Evolutionary conservation across 2,888 invertebrate species (phyloP).

Genomic region (Chromoteleia sp.): DNA sequence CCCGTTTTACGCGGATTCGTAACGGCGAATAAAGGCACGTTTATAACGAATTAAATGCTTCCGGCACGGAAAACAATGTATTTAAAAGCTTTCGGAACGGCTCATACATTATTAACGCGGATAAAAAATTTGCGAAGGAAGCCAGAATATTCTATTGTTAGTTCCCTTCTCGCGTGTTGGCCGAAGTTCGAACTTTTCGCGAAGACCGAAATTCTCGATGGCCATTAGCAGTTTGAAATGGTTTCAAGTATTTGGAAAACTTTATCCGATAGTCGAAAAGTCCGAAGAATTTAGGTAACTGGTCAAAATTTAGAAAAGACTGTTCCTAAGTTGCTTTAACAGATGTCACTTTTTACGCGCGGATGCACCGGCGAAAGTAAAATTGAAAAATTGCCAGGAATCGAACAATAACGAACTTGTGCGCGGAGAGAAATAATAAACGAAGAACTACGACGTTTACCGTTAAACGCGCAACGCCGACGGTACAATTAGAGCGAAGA

Average conservation of each 20-base stretch:
- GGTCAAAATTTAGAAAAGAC: constrained; percentile 15
- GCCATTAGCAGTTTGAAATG: constrained; percentile 29
- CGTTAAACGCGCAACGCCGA: no score
- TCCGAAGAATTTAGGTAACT: constrained; percentile 20
- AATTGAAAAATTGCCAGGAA: constrained; percentile 5
- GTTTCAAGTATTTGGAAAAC: constrained; percentile 32
- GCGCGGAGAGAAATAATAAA: no score
- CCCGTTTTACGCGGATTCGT: constrained; percentile 13
- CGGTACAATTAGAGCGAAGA: no score
- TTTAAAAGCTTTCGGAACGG: constrained; percentile 33
- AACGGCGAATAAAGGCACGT: constrained; percentile 43
- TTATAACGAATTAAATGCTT: constrained; percentile 53
- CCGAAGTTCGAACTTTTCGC: constrained; percentile 3
- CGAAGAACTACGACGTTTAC: no score
- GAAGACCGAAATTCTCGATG: constrained; percentile 30
- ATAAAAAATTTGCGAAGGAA: constrained; percentile 24
- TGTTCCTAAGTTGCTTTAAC: constrained; percentile 9
- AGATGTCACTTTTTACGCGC: constrained; percentile 15
- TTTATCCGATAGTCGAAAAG: constrained; percentile 22
- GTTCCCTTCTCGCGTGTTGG: not conserved
- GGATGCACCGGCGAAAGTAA: not conserved
- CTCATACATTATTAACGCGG: constrained; percentile 30
- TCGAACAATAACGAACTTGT: no score
- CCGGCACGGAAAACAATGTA: constrained; percentile 28
- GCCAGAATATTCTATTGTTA: constrained; percentile 15